These are phyloP conservation scores for Hippocampus abdominalis DNA, from an alignment of 2,113 vertebrate genomes.

Conservation along the genomic window DNA sequence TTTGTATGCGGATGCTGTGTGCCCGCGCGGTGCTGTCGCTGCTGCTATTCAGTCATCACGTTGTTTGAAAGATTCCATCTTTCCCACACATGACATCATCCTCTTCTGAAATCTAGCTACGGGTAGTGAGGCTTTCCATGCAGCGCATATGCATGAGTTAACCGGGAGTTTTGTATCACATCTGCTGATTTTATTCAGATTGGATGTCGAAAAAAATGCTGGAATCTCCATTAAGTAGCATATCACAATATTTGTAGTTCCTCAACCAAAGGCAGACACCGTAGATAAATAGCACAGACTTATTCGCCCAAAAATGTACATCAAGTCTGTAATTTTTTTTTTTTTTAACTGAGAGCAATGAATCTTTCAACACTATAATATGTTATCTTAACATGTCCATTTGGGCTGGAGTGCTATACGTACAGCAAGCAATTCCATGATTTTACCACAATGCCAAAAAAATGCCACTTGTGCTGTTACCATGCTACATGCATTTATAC, in stretches of 20 bases:
- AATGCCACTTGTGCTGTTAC: not conserved
- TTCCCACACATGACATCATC: slow-evolving; percentile 1
- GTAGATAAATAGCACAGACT: too few species aligned
- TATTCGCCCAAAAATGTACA: too few species aligned
- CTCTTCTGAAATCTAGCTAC: not conserved
- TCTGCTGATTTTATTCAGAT: not conserved
- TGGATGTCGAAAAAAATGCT: too few species aligned
- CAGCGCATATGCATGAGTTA: not conserved
- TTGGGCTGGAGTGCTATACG: too few species aligned
- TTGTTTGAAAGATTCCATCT: not conserved
- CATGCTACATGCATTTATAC: not conserved
- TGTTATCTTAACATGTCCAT: too few species aligned
- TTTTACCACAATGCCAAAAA: not conserved
- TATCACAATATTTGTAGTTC: too few species aligned
- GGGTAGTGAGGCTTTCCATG: not conserved
- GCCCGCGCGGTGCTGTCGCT: not conserved
- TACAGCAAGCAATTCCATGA: not conserved
- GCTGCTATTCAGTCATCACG: not conserved
- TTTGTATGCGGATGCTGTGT: not conserved
- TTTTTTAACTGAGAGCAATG: too few species aligned
- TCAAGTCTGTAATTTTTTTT: too few species aligned
- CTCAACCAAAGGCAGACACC: too few species aligned
- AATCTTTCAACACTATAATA: too few species aligned
- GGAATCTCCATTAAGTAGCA: too few species aligned
- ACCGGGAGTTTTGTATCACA: not conserved